Evolutionary conservation across 2,113 vertebrate species (phyloP), one percentile per base, ranked within the genome.

Genomic region (Ascaphus truei): DNA sequence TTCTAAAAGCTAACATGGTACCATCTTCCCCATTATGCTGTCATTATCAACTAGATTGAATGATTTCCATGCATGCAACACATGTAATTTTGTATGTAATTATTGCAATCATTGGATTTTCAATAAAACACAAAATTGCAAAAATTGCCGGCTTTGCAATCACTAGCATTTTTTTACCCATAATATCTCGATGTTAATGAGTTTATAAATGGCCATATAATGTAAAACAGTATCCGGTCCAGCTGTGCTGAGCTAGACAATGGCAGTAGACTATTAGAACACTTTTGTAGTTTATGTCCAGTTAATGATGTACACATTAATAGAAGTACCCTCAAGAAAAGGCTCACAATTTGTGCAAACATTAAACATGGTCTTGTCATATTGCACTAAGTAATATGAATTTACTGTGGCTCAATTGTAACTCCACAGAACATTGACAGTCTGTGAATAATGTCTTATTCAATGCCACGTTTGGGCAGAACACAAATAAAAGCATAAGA

Each of bases 401-500:
- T 43, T 57, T 68, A 15, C 56, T 36, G 12, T 59, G 43, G 43
- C 29, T 39, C 27, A 53, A 56, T 56, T 52, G 25, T 30, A 66
- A 66, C 18, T 66, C 56, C 63, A 45, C 30, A 45, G 52, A 47
- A 68, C 65, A 59, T 26, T 50, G 52, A 58, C 55, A 51, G 47
- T 58, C 39, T 26, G n/a, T n/a, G 52, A 59, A 59, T 43, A 68
- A 57, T 43, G 10, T 23, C 33, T 36, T 29, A 20, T 68, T 12
- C 27, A 59, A 12, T 58, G 66, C 41, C 55, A 68, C 36, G 15
- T 50, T 30, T 58, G 39, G 22, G 18, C n/a, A 58, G 8, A 34
- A 34, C n/a, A 57, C 3, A 25, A 22, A 51, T 12, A 51, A 12
- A 51, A 13, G 12, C 13, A 3, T n/a, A 30, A 12, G 3, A 3